Evolutionary conservation across 2,113 vertebrate species (phyloP).

Genomic region (Marmota monax): DNA sequence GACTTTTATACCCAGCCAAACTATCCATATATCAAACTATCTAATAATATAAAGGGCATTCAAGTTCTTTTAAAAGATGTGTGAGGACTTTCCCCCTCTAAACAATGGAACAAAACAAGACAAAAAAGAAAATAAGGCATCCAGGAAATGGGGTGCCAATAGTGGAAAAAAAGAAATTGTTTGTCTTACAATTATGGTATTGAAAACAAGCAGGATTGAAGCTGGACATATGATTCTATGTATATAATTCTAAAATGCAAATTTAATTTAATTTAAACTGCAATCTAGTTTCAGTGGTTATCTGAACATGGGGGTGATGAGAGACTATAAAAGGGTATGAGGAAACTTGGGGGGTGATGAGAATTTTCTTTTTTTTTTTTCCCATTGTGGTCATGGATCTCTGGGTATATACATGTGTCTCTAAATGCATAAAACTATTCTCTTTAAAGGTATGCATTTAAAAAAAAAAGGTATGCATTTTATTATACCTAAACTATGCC

Average conservation of each 20-base stretch:
- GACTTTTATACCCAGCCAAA: conserved; percentile 49
- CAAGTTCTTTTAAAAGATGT: background rate
- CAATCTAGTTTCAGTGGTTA: background rate
- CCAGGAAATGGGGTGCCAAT: background rate
- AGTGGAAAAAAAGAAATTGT: background rate
- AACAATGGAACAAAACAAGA: background rate
- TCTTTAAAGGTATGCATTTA: background rate
- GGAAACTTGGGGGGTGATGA: background rate
- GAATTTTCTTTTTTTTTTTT: background rate
- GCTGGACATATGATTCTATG: background rate
- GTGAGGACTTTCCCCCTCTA: background rate
- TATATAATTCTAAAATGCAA: background rate
- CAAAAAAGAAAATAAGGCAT: background rate
- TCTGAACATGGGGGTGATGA: background rate
- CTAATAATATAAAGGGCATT: background rate
- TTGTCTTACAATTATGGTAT: background rate
- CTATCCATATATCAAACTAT: background rate
- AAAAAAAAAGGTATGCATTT: background rate
- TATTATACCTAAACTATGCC: background rate
- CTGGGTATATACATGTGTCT: too few relatives aligned
- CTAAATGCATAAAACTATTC: background rate
- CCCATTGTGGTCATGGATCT: background rate
- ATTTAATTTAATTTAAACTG: too few relatives aligned
- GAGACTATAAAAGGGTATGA: background rate
- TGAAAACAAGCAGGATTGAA: background rate